These are phyloP conservation scores for Bicyclus anynana DNA, from an alignment of 1,140 invertebrate species.

Conservation along the genomic window DNA sequence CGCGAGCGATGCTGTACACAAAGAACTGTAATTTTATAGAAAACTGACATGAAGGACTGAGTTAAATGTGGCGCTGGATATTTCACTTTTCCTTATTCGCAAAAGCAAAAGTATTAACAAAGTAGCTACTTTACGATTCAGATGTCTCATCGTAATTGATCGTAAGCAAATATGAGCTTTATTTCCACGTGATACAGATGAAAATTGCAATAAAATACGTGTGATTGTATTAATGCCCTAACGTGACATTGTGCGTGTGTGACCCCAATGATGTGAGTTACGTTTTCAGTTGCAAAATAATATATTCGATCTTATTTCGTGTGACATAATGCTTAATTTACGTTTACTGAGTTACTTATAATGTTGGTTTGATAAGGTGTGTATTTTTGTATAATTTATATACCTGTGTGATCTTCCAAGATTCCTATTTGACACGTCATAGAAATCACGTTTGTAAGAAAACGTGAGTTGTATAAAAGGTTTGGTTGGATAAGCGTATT, in stretches of 20 bases:
- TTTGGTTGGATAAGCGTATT: constrained; percentile 1
- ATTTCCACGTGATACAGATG: neutral
- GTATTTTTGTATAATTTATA: constrained; percentile 20
- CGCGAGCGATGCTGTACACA: neutral
- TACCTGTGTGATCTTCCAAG: constrained; percentile 22
- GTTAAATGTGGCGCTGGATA: constrained; percentile 9
- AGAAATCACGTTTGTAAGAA: constrained; percentile 15
- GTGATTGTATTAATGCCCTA: constrained; percentile 3
- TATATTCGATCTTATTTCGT: constrained; percentile 4
- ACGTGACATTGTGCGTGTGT: constrained; percentile 29
- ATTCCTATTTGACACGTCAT: constrained; percentile 29
- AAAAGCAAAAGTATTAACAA: constrained; percentile 30
- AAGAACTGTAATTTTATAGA: neutral
- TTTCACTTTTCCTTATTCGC: constrained; percentile 28
- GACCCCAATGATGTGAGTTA: constrained; percentile 23
- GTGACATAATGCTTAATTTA: constrained; percentile 1
- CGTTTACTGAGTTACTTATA: no score
- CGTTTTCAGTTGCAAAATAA: neutral
- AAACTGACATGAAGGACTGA: constrained; percentile 9
- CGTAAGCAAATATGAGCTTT: constrained; percentile 12
- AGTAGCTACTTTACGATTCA: constrained; percentile 23
- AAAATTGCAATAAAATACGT: constrained; percentile 16
- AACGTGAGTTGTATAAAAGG: constrained; percentile 9
- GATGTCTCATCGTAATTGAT: neutral
- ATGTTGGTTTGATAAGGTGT: neutral